Percentiles rank a stretch among this genome's conserved stretches.
Conservation (phyloP, 2,888 invertebrate species). For the Lysandra bellargus region DNA sequence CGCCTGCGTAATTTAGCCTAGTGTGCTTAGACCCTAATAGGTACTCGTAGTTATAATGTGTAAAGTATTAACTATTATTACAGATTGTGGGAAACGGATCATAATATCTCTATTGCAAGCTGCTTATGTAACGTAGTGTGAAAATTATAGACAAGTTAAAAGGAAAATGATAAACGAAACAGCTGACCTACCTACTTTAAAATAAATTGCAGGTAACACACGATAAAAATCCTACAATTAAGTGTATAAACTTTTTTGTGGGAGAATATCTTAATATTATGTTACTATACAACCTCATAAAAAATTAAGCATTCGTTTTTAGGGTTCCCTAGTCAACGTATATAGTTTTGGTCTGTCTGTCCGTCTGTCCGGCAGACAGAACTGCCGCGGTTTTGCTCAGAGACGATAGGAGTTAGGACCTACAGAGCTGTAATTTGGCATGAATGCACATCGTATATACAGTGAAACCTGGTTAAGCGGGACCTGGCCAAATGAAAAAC, state of each 20-base stretch:
- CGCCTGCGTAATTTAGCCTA: no score
- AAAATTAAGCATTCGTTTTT: neutral
- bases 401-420: no score
- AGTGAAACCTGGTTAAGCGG: no score
- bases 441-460: no score
- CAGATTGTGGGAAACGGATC: conserved; percentile 7
- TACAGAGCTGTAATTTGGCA: no score
- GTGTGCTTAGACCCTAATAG: neutral
- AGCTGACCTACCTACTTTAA: no score
- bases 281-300: neutral
- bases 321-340: no score
- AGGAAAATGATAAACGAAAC: no score
- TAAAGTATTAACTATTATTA: conserved; percentile 15
- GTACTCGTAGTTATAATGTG: neutral
- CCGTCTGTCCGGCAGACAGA: no score
- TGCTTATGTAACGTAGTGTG: conserved; percentile 18
- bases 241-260: neutral
- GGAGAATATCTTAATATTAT: neutral
- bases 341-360: no score
- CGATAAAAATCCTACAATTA: neutral
- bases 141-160: neutral
- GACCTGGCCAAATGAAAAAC: no score
- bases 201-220: neutral
- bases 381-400: no score
- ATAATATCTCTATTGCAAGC: neutral